phyloP scores from a whole-genome alignment of 2,797 vertebrate species.

The Petrocephalus schoutedeni region DNA sequence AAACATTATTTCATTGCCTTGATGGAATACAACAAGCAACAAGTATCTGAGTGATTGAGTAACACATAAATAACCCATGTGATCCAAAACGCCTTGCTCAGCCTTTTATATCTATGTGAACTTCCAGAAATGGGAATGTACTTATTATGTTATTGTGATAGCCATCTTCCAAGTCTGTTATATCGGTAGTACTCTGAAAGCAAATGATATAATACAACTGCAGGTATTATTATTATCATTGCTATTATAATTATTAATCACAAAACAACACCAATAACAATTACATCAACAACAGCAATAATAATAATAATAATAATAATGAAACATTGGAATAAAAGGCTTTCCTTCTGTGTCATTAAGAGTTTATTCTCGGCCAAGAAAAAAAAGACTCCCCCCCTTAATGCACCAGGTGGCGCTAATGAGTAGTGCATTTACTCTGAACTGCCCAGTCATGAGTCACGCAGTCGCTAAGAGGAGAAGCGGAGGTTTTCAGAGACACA shows the following conservation, averaged over 20 bases:
- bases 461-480: constrained; percentile 48
- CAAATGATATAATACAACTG: constrained; percentile 36
- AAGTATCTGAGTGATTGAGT: constrained; percentile 55
- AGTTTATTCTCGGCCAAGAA: constrained; percentile 43
- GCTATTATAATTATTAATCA: constrained; percentile 5
- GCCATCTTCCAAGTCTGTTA: constrained; percentile 57
- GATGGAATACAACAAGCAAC: constrained; percentile 42
- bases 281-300: neutral
- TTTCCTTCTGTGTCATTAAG: constrained; percentile 23
- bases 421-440: constrained; percentile 55
- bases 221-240: constrained; percentile 14
- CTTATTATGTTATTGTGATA: constrained; percentile 31
- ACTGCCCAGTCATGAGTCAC: constrained; percentile 51
- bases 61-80: constrained; percentile 56
- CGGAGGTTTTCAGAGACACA: constrained; percentile 37
- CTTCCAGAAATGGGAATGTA: constrained; percentile 65
- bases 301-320: constrained; percentile 10
- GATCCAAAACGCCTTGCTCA: constrained; percentile 52
- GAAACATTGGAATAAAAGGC: constrained; percentile 10
- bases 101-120: constrained; percentile 53
- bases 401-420: constrained; percentile 52
- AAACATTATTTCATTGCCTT: constrained; percentile 18
- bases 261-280: constrained; percentile 10
- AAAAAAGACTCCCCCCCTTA: constrained; percentile 42
- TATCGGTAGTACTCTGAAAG: constrained; percentile 31